Base-by-base conservation (phyloP, 2,113 vertebrate genomes). In the Dolichotis patagonum region DNA sequence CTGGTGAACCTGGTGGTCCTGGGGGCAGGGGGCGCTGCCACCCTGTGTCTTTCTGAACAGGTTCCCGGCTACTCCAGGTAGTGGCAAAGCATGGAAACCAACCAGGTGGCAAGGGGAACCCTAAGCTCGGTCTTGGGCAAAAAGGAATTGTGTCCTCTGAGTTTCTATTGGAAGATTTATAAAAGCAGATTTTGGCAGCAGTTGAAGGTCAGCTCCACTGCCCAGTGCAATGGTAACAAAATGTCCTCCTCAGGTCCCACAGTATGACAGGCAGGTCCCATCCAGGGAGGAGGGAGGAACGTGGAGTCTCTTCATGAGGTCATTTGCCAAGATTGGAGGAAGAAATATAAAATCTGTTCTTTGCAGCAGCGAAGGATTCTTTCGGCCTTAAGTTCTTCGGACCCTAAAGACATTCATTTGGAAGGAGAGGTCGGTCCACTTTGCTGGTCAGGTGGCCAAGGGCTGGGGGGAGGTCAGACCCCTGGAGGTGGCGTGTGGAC, bases 131-230 rank as follows among this genome's bases (percentile, higher is more conserved):
- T 60, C 65, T 93, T 46, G 75, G 35, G 16, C 35, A 85, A 84
- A 89, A 75, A 97, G n/a, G 49, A 78, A 73, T 28, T 7, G 7
- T 16, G 63, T 67, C 80, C 58, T 85, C 60, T 46, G 6, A 28
- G 88, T 95, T 67, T 85, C 67, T 78, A 56, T 63, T 71, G 85
- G 96, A 91, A 97, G 93, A 69, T 26, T 91, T 60, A 85, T 85
- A 77, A 95, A 93, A 96, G 46, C 69, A 95, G 95, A 78, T 94
- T 98, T 97, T 96, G 97, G 97, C 96, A 94, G 96, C 95, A 80
- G 93, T 58, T 94, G 91, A 92, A 81, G 89, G 95, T 35, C 58
- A 77, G 96, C 35, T 49, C 86, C 95, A 84, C 93, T 94, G 93
- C 89, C 97, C 97, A 94, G 96, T 73, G 93, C 77, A 87, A 88